These are phyloP conservation scores for Xanthostigma xanthostigma DNA, from an alignment of 2,888 invertebrate genomes.

Conservation along the genomic window DNA sequence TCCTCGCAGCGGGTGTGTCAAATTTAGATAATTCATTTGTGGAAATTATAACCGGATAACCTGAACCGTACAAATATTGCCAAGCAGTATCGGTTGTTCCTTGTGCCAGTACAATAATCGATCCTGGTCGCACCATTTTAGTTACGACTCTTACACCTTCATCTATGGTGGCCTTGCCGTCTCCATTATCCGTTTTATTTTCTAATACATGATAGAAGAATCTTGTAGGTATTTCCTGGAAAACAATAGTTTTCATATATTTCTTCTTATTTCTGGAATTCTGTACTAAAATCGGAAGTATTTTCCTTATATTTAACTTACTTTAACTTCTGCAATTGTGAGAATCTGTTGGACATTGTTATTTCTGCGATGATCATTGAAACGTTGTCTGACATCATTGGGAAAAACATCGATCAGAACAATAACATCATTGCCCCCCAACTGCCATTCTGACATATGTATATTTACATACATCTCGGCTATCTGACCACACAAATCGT, in stretches of 20 bases:
- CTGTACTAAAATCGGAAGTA: constrained; percentile 1
- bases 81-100: constrained; percentile 17
- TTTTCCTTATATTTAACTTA: constrained; percentile 18
- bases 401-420: constrained; percentile 52
- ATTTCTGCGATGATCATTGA: constrained; percentile 26
- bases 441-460: constrained; percentile 31
- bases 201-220: constrained; percentile 22
- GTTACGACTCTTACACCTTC: constrained; percentile 13
- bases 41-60: too few species aligned
- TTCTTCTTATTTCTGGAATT: background rate
- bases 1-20: too few species aligned
- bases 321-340: constrained; percentile 50
- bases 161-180: constrained; percentile 11
- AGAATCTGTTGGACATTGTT: constrained; percentile 40
- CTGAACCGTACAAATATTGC: constrained; percentile 11
- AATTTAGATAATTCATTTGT: too few species aligned
- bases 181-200: background rate
- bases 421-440: constrained; percentile 43
- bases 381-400: constrained; percentile 37
- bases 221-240: constrained; percentile 22
- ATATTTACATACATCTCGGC: constrained; percentile 30
- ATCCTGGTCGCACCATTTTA: constrained; percentile 23
- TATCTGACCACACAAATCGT: constrained; percentile 38
- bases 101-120: constrained; percentile 24
- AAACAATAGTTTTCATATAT: background rate